A percentile compares a stretch with the other conserved stretches of the same genome.
phyloP scores from a whole-genome alignment of 2,113 vertebrate genomes.

The Tupaia chinensis region DNA sequence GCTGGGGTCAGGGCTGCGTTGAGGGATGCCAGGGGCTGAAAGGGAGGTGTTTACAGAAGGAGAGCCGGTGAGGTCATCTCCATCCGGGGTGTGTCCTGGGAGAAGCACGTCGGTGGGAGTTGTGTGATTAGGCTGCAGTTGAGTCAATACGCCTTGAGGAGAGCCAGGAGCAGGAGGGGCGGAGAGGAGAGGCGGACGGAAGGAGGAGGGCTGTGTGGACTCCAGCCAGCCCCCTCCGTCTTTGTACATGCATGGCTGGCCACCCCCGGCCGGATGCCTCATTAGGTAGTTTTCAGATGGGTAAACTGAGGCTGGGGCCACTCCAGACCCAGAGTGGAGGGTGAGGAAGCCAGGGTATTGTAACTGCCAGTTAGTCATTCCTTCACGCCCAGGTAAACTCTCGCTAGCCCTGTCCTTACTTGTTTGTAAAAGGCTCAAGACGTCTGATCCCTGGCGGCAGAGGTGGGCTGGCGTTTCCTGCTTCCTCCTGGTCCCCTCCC shows the following conservation, averaged over 20 bases:
- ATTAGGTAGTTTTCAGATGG: not conserved
- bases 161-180: not conserved
- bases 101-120: not conserved
- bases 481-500: not conserved
- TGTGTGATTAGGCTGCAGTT: rapidly evolving
- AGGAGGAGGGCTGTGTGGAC: not conserved
- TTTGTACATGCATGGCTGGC: not conserved
- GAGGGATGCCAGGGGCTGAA: not conserved
- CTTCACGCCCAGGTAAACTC: not conserved
- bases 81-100: not conserved
- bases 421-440: not conserved
- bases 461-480: rapidly evolving
- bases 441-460: not conserved
- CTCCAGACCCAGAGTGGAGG: not conserved
- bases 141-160: not conserved
- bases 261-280: rapidly evolving
- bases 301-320: not conserved
- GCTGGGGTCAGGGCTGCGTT: rapidly evolving
- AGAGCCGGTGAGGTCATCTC: not conserved
- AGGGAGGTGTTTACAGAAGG: not conserved
- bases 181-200: rapidly evolving
- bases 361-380: not conserved
- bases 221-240: not conserved
- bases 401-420: not conserved
- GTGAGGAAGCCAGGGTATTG: not conserved